Evolutionary conservation across 2,888 invertebrate genomes (phyloP), one percentile per base, ranked within the genome.

Genomic region (Parochlus steinenii): DNA sequence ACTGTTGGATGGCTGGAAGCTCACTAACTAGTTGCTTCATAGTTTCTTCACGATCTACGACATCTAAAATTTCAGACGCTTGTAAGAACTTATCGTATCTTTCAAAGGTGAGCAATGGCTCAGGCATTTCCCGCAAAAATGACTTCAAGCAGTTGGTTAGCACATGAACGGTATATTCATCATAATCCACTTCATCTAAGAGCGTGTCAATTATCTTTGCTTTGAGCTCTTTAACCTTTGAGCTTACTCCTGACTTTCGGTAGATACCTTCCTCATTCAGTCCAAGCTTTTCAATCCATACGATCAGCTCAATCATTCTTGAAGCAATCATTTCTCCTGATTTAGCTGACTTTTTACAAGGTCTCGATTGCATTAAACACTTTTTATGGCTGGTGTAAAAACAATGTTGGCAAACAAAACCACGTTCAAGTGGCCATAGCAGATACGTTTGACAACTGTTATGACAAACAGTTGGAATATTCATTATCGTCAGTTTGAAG

Each of bases 351-450:
- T 67, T 68, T 52, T 83, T 83, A 57, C 93, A 93, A 15, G 45
- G 42, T 8, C 63, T 57, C 7, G 82, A 76, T 62, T 79, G 82
- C 44, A 67, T 68, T 52, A 83, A 83, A 57, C 93, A 93, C 59
- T 89, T 92, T 58, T 87, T 90, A 62, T 95, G 93, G 51, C 89
- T 86, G 3, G 87, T 89, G 45, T 90, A 67, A 56, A 82, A 86
- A 62, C 93, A 95, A 17, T 67, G 69, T 50, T 73, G 73, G 48
- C 73, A 74, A 40, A 72, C 67, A 42, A 86, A 71, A 32, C 87
- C 85, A 38, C 87, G 69, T 56, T 92, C 92, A 41, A 90, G 80
- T 38, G 92, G 87, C 92, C 92, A 92, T 74, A 92, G 83, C 57
- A 93, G 83, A 62, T 87, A 83, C 3, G 82, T 80, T 49, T 77